Percentiles rank a stretch among this genome's conserved stretches.
Conservation (phyloP, 2,888 invertebrate genomes). For the Girardia tigrina region DNA sequence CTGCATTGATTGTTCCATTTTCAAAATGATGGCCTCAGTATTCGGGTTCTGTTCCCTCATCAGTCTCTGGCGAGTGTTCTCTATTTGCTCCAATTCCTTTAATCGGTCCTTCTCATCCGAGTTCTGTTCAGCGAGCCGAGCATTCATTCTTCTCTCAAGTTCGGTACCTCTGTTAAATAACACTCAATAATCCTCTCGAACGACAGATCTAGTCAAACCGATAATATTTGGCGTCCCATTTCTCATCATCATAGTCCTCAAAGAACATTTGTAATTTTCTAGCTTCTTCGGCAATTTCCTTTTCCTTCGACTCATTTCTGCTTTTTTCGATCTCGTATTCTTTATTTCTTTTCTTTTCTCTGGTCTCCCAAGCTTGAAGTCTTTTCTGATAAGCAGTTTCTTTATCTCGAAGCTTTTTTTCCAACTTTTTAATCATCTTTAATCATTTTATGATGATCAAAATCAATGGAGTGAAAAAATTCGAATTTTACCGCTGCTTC, state of each 20-base stretch:
- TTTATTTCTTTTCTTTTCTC: constrained; percentile 51
- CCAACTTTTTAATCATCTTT: constrained; percentile 70
- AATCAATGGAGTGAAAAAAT: no score
- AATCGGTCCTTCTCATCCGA: constrained; percentile 74
- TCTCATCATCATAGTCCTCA: constrained; percentile 95
- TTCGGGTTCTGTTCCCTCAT: constrained; percentile 52
- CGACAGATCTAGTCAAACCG: constrained; percentile 56
- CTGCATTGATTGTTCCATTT: constrained; percentile 35
- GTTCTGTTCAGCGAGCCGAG: constrained; percentile 81
- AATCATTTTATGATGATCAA: neutral
- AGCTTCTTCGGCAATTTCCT: constrained; percentile 68
- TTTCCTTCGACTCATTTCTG: constrained; percentile 67
- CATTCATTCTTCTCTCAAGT: constrained; percentile 72
- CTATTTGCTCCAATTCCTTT: constrained; percentile 69
- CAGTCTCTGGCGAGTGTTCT: constrained; percentile 65
- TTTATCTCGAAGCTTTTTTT: constrained; percentile 79
- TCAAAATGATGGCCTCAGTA: constrained; percentile 48
- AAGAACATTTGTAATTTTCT: constrained; percentile 86
- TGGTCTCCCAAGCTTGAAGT: constrained; percentile 49
- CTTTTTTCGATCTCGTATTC: constrained; percentile 77
- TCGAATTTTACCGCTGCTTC: neutral
- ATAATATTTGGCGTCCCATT: constrained; percentile 91
- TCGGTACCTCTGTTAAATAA: constrained; percentile 60
- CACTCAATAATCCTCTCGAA: neutral
- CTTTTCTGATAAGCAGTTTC: constrained; percentile 92